A percentile compares a stretch with the other conserved stretches of the same genome.
Evolutionary conservation across 1,140 invertebrate genomes (phyloP).

Genomic region (honey bee (Apis mellifera)): Amel_HAv3.1 CM009935.2:4203501-4204000

Average conservation of each 20-base stretch:
- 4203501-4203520: neutral
- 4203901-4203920: too few species aligned
- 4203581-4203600: neutral
- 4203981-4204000: too few species aligned
- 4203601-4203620: slow-evolving; percentile 27
- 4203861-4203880: too few species aligned
- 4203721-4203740: neutral
- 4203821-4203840: too few species aligned
- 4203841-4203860: too few species aligned
- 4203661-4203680: neutral
- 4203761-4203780: too few species aligned
- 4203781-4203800: too few species aligned
- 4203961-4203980: too few species aligned
- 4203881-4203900: too few species aligned
- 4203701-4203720: slow-evolving; percentile 5
- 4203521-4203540: neutral
- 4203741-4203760: too few species aligned
- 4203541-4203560: slow-evolving; percentile 4
- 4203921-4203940: neutral
- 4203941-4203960: too few species aligned
- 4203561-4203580: neutral
- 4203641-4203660: slow-evolving; percentile 20
- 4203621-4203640: slow-evolving; percentile 27
- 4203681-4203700: slow-evolving; percentile 29
- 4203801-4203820: too few species aligned